Evolutionary conservation across 1,140 invertebrate genomes (phyloP).

Genomic region (Tetranychus cinnabarinus): DNA sequence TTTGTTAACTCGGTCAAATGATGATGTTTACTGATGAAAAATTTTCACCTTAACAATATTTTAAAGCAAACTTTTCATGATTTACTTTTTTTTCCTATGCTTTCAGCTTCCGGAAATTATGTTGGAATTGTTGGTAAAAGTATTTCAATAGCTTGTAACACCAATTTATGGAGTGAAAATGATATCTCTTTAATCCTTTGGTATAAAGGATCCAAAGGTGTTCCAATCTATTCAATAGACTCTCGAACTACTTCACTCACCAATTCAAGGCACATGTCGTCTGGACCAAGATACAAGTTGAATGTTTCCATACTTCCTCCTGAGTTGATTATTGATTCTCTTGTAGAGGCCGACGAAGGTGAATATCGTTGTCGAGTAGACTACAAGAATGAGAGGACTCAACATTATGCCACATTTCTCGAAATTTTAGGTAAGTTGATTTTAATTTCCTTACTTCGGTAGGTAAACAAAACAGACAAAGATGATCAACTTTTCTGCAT

Average conservation of each 20-base stretch:
- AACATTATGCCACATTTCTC: background rate
- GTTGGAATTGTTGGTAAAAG: constrained; percentile 41
- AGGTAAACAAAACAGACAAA: too few relatives aligned
- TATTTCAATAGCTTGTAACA: constrained; percentile 53
- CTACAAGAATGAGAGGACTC: constrained; percentile 28
- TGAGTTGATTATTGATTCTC: constrained; percentile 44
- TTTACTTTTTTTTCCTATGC: background rate
- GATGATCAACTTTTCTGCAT: too few relatives aligned
- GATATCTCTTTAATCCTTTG: constrained; percentile 54
- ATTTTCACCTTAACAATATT: too few relatives aligned
- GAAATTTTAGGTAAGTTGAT: background rate
- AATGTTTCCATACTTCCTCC: constrained; percentile 26
- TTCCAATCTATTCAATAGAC: constrained; percentile 15
- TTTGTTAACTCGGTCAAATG: too few relatives aligned
- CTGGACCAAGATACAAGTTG: constrained; percentile 7
- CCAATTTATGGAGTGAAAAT: constrained; percentile 41
- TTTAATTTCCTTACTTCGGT: too few relatives aligned
- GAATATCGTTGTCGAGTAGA: constrained; percentile 70
- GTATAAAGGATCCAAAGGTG: constrained; percentile 37
- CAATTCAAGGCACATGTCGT: constrained; percentile 9
- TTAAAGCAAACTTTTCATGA: background rate
- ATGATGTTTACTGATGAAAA: too few relatives aligned
- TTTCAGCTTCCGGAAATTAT: constrained; percentile 8
- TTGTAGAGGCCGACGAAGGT: constrained; percentile 51
- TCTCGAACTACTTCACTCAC: constrained; percentile 1